Conservation (phyloP, 2,113 vertebrate species). For the Enhydra lutris region DNA sequence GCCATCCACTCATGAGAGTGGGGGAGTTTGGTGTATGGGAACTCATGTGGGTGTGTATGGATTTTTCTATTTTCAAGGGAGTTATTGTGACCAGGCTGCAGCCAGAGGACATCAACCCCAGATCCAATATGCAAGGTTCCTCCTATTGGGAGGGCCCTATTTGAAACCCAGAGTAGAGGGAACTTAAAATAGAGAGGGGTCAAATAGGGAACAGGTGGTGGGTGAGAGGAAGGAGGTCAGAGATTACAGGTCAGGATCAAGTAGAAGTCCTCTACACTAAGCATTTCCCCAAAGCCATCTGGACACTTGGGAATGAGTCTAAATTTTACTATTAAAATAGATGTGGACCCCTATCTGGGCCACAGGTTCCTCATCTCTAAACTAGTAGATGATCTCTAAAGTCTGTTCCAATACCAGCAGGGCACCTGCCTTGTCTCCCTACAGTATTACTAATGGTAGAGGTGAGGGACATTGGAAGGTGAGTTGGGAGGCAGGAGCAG, state of each 20-base stretch:
- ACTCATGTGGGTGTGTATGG: too few species aligned
- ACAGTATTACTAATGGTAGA: neutral
- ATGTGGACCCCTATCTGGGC: neutral
- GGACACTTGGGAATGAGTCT: neutral
- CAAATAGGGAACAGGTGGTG: neutral
- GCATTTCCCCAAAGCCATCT: neutral
- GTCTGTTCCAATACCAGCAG: neutral
- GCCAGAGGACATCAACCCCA: neutral
- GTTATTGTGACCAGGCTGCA: neutral
- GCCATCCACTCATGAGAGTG: neutral
- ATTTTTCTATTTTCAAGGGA: neutral
- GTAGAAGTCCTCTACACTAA: neutral
- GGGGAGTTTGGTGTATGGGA: neutral
- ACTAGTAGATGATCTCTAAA: neutral
- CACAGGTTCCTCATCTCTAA: neutral
- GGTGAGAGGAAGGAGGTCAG: neutral
- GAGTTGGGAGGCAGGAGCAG: neutral
- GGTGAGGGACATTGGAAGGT: neutral
- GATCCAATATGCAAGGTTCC: neutral
- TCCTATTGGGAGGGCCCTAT: neutral
- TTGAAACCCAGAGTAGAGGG: neutral
- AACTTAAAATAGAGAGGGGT: neutral
- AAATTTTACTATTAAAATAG: neutral
- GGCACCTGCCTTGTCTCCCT: rapidly evolving
- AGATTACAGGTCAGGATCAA: neutral